Base-by-base conservation (phyloP, 2,113 vertebrate species). In the Xyrauchen texanus region DNA sequence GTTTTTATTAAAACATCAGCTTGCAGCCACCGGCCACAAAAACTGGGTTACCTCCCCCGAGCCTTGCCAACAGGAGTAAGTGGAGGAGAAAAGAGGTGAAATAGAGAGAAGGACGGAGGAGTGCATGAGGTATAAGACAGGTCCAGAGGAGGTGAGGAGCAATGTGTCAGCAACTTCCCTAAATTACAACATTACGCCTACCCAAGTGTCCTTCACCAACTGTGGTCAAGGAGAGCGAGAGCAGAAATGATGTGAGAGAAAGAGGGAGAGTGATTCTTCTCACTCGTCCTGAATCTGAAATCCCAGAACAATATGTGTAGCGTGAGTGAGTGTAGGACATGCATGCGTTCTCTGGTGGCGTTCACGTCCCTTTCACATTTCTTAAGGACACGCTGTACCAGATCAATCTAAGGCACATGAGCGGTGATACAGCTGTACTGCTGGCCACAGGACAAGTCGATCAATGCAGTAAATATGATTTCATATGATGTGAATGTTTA, bases 41-140 rank as follows among this genome's bases (percentile, higher is more conserved):
- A 93, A 92, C 84, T 92, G 91, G 92, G 92, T 92, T 92, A 89
- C 87, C 85, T 93, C 91, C 91, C 91, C 88, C 81, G 88, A 91
- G 92, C 79, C 34, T 64, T 52, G 58, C 78, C 70, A 77, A 65
- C 73, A 73, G 81, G 68, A 65, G 85, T 47, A 34, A 34, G 21
- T 1, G 21, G 16, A 34, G 21, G 21, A 34, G 61, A 58, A 65
- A 65, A 79, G 61, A 68, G 74, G 64, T 83, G 21, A 34, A 34
- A 34, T 34, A 60, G 57, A 76, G 73, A 64, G n/a, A 68, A 51
- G 42, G 16, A 55, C 16, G 7, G 21, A 78, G 45, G 75, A 65
- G 8, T 58, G 61, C 57, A 55, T 79, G 58, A 57, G 64, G 57
- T 70, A 16, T 49, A 60, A 58, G 53, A 60, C 65, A 80, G 46